These are phyloP conservation scores for Zygogramma bicolorata DNA, from an alignment of 2,888 invertebrate species.

Conservation along the genomic window DNA sequence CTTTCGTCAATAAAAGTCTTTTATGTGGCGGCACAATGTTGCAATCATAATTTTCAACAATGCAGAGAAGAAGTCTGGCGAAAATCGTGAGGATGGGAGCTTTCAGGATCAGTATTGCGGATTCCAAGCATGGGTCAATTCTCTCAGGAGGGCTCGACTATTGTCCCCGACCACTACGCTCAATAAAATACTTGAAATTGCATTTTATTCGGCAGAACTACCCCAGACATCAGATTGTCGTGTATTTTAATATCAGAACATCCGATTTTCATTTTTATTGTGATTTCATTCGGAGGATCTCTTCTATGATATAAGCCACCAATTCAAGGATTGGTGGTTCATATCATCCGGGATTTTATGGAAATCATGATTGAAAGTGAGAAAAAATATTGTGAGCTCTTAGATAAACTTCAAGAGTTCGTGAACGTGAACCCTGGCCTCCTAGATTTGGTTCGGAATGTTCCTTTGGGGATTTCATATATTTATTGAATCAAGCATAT, in stretches of 20 bases:
- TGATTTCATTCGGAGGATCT: background rate
- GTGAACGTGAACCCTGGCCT: too few relatives aligned
- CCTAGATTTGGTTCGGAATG: too few relatives aligned
- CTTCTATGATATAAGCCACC: background rate
- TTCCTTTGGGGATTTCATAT: too few relatives aligned
- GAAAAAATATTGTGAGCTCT: too few relatives aligned
- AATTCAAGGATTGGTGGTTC: background rate
- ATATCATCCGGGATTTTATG: background rate
- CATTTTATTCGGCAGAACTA: slow-evolving; percentile 15
- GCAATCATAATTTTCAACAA: slow-evolving; percentile 16
- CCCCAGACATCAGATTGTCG: background rate
- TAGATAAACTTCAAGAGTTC: too few relatives aligned
- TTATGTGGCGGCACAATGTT: background rate
- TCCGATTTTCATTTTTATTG: slow-evolving; percentile 1
- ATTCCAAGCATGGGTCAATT: slow-evolving; percentile 17
- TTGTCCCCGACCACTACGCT: slow-evolving; percentile 9
- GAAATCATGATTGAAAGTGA: background rate
- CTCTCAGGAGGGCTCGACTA: slow-evolving; percentile 15
- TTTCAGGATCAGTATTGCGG: slow-evolving; percentile 11
- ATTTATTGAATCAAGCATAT: too few relatives aligned
- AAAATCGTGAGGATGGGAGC: slow-evolving; percentile 12
- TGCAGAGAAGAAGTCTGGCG: slow-evolving; percentile 5
- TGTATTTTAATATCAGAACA: slow-evolving; percentile 1
- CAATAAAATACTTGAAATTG: slow-evolving; percentile 22
- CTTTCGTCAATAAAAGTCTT: background rate